Percentiles rank a stretch among this genome's conserved stretches.
phyloP scores from a whole-genome alignment of 2,797 vertebrate species.

The Florisuga fusca region DNA sequence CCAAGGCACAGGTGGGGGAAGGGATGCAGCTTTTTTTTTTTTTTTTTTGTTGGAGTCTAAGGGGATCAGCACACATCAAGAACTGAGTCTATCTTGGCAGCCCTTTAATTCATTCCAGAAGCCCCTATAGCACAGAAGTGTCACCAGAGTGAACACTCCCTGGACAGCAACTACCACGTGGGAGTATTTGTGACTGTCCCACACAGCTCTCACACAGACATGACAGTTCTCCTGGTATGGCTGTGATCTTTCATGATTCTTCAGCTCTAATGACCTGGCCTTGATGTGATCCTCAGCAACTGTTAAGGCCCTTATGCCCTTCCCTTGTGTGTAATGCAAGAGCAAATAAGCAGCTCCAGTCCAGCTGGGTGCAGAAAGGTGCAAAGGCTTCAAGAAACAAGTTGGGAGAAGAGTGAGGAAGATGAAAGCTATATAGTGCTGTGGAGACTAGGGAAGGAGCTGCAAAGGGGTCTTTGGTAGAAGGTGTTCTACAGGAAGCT shows the following conservation, averaged over 20 bases:
- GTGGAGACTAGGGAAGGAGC: not conserved
- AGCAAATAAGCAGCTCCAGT: not conserved
- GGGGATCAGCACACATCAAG: not conserved
- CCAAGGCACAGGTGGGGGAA: not conserved
- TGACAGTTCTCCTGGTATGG: fast-evolving
- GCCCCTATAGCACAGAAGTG: not conserved
- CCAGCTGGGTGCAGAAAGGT: not conserved
- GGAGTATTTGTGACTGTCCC: not conserved
- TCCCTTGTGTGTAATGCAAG: not conserved
- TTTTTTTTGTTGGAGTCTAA: not conserved
- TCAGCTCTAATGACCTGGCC: not conserved
- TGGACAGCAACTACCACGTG: not conserved
- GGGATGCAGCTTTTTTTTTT: not conserved
- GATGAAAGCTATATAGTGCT: not conserved
- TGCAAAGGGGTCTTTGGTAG: not conserved
- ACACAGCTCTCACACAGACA: not conserved
- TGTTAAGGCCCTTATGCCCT: not conserved
- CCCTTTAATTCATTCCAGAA: not conserved
- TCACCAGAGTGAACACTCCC: not conserved
- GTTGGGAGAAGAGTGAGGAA: not conserved
- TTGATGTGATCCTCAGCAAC: not conserved
- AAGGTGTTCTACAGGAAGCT: not conserved
- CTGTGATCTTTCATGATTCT: not conserved
- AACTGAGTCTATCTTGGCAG: not conserved
- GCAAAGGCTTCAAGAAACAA: not conserved